Base-by-base conservation (phyloP, 1,140 invertebrate species). In the Drosophila fuyamai region DNA sequence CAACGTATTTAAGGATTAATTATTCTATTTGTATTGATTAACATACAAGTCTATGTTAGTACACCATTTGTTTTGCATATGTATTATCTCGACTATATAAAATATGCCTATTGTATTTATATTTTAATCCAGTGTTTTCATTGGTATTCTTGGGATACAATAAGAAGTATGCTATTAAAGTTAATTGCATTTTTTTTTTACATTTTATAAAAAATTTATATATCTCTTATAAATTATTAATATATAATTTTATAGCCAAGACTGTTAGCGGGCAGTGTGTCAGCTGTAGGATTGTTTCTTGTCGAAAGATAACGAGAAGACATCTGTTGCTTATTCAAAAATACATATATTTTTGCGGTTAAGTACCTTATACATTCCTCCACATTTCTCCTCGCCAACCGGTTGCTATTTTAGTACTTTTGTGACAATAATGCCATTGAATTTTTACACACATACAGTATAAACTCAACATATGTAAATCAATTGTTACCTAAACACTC, bases 31-130 rank as follows among this genome's bases (percentile, higher is more conserved):
- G 74, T 55, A 46, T 50, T 41, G 50, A 73, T 41, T 65, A 54
- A 75, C 71, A 75, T 51, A 51, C 48, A n/a, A 18, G 48, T 75
- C 41, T 76, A 76, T 76, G 72, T 88, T 88, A 61, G 74, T 78
- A 81, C 47, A 76, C 61, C 62, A 58, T 88, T 79, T 79, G 65
- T 82, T 88, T 82, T 88, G 61, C 73, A 67, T 67, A 82, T 76
- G 79, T 81, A 81, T 81, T 81, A 82, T 78, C 77, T 74, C 62
- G 58, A 73, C 50, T 81, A 77, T 75, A 80, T 81, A 81, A 65
- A 83, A 57, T 82, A 83, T 79, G 48, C 48, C 38, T 79, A 79
- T 47, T 80, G 27, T 68, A 63, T 51, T 60, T 81, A 67, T 78
- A 58, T 66, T 72, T 73, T 35, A 73, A 53, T 13, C 4, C 29